Percentiles rank a stretch among this genome's conserved stretches.
phyloP scores from a whole-genome alignment of 2,113 vertebrate genomes.

The Trinectes maculatus region DNA sequence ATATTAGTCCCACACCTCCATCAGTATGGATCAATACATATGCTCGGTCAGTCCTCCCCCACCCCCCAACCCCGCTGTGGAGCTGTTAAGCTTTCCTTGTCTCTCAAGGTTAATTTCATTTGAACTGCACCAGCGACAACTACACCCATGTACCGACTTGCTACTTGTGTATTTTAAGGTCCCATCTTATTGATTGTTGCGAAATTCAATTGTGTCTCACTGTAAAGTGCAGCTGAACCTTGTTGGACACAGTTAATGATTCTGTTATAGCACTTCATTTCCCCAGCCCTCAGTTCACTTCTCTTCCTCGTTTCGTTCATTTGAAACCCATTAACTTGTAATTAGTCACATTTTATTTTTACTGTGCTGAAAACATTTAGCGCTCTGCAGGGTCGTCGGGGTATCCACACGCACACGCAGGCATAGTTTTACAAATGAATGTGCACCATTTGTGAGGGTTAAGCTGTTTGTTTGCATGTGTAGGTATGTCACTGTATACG shows the following conservation, averaged over 20 bases:
- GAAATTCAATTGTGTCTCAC: conserved; percentile 62
- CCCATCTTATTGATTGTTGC: conserved; percentile 58
- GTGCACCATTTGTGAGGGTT: no score
- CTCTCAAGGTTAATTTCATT: conserved; percentile 69
- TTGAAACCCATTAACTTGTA: conserved; percentile 4
- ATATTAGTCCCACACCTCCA: not conserved
- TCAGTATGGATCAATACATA: conserved; percentile 39
- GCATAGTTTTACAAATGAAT: not conserved
- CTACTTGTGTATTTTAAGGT: conserved; percentile 33
- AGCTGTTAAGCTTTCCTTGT: conserved; percentile 15
- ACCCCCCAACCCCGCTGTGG: conserved; percentile 6
- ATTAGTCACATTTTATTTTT: not conserved
- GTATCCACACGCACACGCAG: not conserved
- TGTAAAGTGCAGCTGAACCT: conserved; percentile 33
- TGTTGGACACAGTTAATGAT: conserved; percentile 55
- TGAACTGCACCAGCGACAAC: conserved; percentile 22
- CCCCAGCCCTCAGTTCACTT: conserved; percentile 14
- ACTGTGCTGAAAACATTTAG: not conserved
- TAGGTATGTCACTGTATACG: no score
- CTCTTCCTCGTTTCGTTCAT: not conserved
- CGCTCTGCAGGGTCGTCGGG: not conserved
- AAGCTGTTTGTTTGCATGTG: no score
- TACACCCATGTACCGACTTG: conserved; percentile 30
- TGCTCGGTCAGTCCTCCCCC: conserved; percentile 12
- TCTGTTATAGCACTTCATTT: conserved; percentile 32